A percentile compares a stretch with the other conserved stretches of the same genome.
phyloP scores from a whole-genome alignment of 1,140 invertebrate genomes.

The Hermetia illucens region DNA sequence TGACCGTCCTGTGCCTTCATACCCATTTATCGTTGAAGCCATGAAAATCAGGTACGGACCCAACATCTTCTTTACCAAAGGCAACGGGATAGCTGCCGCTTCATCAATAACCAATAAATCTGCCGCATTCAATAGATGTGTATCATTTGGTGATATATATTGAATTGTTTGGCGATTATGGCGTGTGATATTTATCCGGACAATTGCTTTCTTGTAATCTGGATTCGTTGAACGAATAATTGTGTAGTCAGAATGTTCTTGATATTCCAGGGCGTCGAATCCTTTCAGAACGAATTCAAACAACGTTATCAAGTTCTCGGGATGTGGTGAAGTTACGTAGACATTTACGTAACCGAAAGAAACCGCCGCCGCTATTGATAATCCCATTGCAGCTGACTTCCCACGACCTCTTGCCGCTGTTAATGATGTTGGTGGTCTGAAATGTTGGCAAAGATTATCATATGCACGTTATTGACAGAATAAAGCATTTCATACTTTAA shows the following conservation, averaged over 20 bases:
- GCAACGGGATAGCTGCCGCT: slow-evolving; percentile 95
- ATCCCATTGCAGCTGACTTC: slow-evolving; percentile 95
- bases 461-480: no score
- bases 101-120: slow-evolving; percentile 96
- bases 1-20: slow-evolving; percentile 96
- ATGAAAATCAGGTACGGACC: slow-evolving; percentile 92
- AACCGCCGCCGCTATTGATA: slow-evolving; percentile 76
- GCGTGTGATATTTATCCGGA: slow-evolving; percentile 80
- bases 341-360: slow-evolving; percentile 93
- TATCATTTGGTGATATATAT: slow-evolving; percentile 90
- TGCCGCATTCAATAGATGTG: slow-evolving; percentile 76
- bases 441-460: slow-evolving; percentile 24
- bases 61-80: slow-evolving; percentile 79
- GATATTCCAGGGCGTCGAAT: slow-evolving; percentile 87
- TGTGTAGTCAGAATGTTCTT: slow-evolving; percentile 94
- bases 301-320: slow-evolving; percentile 95
- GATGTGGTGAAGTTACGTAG: slow-evolving; percentile 94
- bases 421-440: slow-evolving; percentile 80
- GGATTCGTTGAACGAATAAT: slow-evolving; percentile 92
- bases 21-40: slow-evolving; percentile 95
- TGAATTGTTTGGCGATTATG: slow-evolving; percentile 96
- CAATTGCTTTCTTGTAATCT: slow-evolving; percentile 93
- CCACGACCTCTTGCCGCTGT: slow-evolving; percentile 94
- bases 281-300: slow-evolving; percentile 98
- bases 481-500: slow-evolving; percentile 27